Percentiles rank a stretch among this genome's conserved stretches.
phyloP scores from a whole-genome alignment of 2,113 vertebrate species.

The Chroicocephalus ridibundus region DNA sequence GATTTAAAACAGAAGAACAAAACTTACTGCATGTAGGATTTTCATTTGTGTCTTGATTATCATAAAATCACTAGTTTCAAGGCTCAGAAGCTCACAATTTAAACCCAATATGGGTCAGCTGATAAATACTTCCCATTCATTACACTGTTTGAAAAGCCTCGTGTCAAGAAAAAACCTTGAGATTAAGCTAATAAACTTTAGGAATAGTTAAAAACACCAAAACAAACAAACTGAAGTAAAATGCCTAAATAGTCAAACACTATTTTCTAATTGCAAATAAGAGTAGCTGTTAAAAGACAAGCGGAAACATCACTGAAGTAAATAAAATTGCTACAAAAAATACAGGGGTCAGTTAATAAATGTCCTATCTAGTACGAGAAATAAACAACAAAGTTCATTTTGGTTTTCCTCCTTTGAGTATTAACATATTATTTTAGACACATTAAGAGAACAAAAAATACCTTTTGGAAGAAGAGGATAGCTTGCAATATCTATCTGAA shows the following conservation, averaged over 20 bases:
- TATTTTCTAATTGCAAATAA: not conserved
- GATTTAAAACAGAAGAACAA: conserved; percentile 37
- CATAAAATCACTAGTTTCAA: not conserved
- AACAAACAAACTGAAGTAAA: not conserved
- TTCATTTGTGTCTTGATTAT: not conserved
- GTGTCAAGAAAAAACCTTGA: not conserved
- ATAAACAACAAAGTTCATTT: not conserved
- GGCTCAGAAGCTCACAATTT: not conserved
- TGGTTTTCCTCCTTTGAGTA: not conserved
- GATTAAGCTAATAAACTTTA: not conserved
- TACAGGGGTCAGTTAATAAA: not conserved
- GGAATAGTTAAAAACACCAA: not conserved
- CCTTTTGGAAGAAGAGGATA: not conserved
- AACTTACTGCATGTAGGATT: not conserved
- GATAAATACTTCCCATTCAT: not conserved
- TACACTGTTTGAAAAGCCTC: not conserved
- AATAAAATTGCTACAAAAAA: not conserved
- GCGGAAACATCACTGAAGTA: not conserved
- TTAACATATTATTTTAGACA: not conserved
- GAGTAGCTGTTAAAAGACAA: not conserved
- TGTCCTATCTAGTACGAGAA: not conserved
- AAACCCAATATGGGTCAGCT: not conserved
- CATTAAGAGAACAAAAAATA: not conserved
- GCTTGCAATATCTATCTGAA: not conserved
- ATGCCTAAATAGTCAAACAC: not conserved